Percentiles rank a stretch among this genome's conserved stretches.
These are phyloP conservation scores for Acleris holmiana DNA, from an alignment of 2,888 invertebrate species.

Conservation along the genomic window DNA sequence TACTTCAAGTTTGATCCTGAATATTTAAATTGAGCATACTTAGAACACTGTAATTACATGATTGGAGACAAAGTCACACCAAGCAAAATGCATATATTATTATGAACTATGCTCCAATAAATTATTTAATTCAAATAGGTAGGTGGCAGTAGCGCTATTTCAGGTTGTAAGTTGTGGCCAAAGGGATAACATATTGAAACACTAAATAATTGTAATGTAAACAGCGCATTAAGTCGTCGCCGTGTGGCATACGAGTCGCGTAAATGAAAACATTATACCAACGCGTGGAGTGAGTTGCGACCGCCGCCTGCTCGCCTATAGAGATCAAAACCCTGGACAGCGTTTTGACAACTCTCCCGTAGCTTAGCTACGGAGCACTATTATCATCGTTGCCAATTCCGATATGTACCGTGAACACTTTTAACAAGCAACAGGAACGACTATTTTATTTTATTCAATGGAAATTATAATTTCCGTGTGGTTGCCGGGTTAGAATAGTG, in stretches of 20 bases:
- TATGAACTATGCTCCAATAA: neutral
- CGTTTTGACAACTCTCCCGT: neutral
- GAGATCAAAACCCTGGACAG: slow-evolving; percentile 7
- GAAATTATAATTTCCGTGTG: too few relatives aligned
- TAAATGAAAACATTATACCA: slow-evolving; percentile 27
- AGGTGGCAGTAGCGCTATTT: slow-evolving; percentile 52
- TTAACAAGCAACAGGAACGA: neutral
- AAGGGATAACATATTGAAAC: slow-evolving; percentile 55
- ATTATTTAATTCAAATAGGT: slow-evolving; percentile 4
- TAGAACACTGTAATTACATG: too few relatives aligned
- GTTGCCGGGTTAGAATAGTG: too few relatives aligned
- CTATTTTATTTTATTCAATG: neutral
- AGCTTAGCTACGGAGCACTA: slow-evolving; percentile 1
- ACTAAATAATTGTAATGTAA: slow-evolving; percentile 62
- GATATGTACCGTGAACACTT: neutral
- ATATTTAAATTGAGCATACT: too few relatives aligned
- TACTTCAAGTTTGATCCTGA: too few relatives aligned
- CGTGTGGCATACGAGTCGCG: slow-evolving; percentile 21
- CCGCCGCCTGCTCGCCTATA: slow-evolving; percentile 1
- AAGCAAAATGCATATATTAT: too few relatives aligned
- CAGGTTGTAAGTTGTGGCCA: slow-evolving; percentile 42
- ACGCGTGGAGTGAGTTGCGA: slow-evolving; percentile 12
- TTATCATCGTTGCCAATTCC: neutral
- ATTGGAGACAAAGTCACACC: too few relatives aligned
- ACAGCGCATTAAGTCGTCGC: slow-evolving; percentile 53